phyloP scores from a whole-genome alignment of 2,888 invertebrate species.

The Frankliniella fusca region DNA sequence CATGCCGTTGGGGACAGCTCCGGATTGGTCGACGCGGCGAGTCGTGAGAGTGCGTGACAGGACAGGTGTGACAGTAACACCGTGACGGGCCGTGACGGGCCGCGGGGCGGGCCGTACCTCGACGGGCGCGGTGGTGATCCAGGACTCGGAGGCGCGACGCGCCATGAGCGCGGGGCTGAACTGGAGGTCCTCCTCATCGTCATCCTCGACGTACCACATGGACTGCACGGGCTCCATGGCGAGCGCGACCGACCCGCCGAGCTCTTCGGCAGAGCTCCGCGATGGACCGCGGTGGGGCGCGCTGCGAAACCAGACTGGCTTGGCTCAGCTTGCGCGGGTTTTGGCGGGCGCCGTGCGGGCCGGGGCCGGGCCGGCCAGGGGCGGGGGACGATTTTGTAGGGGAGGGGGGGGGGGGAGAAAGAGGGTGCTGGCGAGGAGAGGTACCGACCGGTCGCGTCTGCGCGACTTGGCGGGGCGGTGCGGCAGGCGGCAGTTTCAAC shows the following conservation, averaged over 20 bases:
- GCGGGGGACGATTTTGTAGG: not conserved
- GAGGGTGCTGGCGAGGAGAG: too few species aligned
- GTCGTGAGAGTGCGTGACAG: not conserved
- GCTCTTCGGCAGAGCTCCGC: not conserved
- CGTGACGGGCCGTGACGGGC: not conserved
- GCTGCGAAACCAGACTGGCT: slow-evolving; percentile 30
- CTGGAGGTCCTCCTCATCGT: slow-evolving; percentile 80
- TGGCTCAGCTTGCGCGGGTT: slow-evolving; percentile 25
- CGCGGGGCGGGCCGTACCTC: slow-evolving; percentile 58
- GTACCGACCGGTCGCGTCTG: too few species aligned
- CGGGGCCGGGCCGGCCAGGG: slow-evolving; percentile 28
- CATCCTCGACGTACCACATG: slow-evolving; percentile 73
- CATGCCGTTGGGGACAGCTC: too few species aligned
- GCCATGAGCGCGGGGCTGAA: slow-evolving; percentile 85
- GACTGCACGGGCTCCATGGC: slow-evolving; percentile 52
- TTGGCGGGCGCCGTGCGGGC: slow-evolving; percentile 28
- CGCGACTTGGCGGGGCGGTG: not conserved
- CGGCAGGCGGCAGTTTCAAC: too few species aligned
- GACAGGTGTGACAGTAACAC: not conserved
- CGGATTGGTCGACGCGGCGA: not conserved
- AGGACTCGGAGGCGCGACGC: slow-evolving; percentile 80
- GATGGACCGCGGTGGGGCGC: slow-evolving; percentile 39
- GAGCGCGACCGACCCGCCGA: not conserved
- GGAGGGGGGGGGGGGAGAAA: too few species aligned
- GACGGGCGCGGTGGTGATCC: slow-evolving; percentile 82